Percentiles rank a stretch among this genome's conserved stretches.
Conservation (phyloP, 2,113 vertebrate genomes). For the Typhlomys cinereus region DNA sequence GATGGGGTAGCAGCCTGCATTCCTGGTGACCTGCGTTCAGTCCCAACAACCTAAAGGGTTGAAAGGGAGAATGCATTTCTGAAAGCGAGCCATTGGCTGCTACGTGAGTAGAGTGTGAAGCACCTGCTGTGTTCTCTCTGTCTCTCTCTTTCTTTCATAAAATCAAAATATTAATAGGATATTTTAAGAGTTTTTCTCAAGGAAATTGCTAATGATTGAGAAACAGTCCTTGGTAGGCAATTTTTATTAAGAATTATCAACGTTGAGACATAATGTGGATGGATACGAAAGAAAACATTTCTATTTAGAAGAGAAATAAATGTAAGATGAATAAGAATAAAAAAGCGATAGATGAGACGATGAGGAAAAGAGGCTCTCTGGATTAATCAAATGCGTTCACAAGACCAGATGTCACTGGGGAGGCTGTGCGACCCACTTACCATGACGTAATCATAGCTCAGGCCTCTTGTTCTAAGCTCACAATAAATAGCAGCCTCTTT, state of each 20-base stretch:
- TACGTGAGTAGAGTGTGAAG: too few relatives aligned
- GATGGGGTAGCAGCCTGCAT: too few relatives aligned
- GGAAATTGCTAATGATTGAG: neutral
- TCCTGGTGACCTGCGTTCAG: too few relatives aligned
- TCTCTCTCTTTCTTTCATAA: too few relatives aligned
- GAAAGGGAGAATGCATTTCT: too few relatives aligned
- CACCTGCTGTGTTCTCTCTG: too few relatives aligned
- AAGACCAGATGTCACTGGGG: neutral
- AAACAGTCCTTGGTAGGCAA: neutral
- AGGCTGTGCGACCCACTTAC: neutral
- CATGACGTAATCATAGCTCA: neutral
- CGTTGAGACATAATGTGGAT: neutral
- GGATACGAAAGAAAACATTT: conserved; percentile 7
- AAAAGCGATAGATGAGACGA: neutral
- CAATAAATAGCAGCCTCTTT: neutral
- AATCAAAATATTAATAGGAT: too few relatives aligned
- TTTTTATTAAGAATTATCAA: conserved; percentile 1
- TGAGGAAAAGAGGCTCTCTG: neutral
- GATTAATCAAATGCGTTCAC: neutral
- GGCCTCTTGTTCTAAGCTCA: neutral
- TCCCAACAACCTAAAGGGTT: too few relatives aligned
- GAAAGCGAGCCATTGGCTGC: too few relatives aligned
- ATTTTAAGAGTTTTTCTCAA: neutral
- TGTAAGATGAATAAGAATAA: neutral
- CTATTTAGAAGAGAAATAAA: neutral